Evolutionary conservation across 2,888 invertebrate species (phyloP), one percentile per base, ranked within the genome.

Genomic region (Mystacides longicornis): DNA sequence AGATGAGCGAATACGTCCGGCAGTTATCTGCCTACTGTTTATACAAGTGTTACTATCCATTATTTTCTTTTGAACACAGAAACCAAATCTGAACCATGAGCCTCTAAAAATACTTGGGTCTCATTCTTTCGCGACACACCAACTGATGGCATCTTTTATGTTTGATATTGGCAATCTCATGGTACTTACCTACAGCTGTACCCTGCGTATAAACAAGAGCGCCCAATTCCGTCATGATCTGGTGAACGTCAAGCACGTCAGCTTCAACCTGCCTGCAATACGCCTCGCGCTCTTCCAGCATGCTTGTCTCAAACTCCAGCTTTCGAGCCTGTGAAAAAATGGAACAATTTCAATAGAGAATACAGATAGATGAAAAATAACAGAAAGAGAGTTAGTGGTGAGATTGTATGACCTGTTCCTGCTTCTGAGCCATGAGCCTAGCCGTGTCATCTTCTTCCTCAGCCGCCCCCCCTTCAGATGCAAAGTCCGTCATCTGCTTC

Each of bases 181-280:
- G 5, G 19, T 23, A 67, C 82, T 79, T 71, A 92, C 93, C 87
- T 60, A 92, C 81, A 52, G 77, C 71, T 65, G 85, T 83, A 14
- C 80, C 82, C 69, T 93, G 92, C 61, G 81, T 77, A 63, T 81
- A 73, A n/a, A 89, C 85, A 68, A 89, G 71, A 9, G 78, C 79
- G 1, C 83, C 82, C 31, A 93, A 71, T 47, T 87, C 85, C 55
- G 83, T 80, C 86, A 92, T 90, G 59, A 92, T 89, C 69, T 86
- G 82, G 69, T 89, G 89, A 4, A 91, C 86, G 69, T 93, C 91
- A 57, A 92, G 70, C 51, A 92, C 84, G 67, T 89, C 86, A 0
- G 83, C 81, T 69, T 93, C 93, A 49, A 94, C 87, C 67, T 85
- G 83, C 64, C 81, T 81, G 61, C 93, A 84, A 67, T 88, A 83